Evolutionary conservation across 2,888 invertebrate genomes (phyloP).

Genomic region (Parnassius mnemosyne): DNA sequence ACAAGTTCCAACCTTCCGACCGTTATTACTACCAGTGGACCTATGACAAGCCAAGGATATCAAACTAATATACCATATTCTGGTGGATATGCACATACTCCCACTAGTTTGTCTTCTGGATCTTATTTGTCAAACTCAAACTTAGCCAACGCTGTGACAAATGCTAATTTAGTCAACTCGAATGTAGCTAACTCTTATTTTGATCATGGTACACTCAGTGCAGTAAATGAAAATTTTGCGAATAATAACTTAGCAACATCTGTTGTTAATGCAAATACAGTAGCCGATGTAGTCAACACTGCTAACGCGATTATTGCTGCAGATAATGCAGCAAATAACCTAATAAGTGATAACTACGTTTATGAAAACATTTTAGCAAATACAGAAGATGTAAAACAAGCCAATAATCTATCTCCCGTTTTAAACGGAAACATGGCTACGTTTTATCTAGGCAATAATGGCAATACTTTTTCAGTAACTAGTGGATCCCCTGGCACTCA

Average conservation of each 20-base stretch:
- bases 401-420: constrained; percentile 30
- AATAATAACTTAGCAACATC: constrained; percentile 7
- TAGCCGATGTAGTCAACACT: constrained; percentile 12
- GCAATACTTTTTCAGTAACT: constrained; percentile 36
- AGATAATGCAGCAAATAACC: constrained; percentile 14
- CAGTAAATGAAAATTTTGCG: constrained; percentile 9
- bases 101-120: constrained; percentile 11
- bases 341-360: constrained; percentile 5
- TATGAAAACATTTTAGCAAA: constrained; percentile 29
- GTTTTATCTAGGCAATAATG: constrained; percentile 38
- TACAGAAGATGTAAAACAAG: constrained; percentile 23
- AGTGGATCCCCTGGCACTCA: constrained; percentile 38
- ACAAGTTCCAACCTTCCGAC: constrained; percentile 18
- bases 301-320: constrained; percentile 22
- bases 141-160: constrained; percentile 24
- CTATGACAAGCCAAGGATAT: constrained; percentile 15
- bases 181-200: constrained; percentile 24
- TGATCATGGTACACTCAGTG: constrained; percentile 11
- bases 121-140: constrained; percentile 19
- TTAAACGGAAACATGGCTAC: constrained; percentile 36
- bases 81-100: constrained; percentile 12
- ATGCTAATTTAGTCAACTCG: constrained; percentile 17
- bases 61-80: constrained; percentile 12
- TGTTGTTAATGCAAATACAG: constrained; percentile 9
- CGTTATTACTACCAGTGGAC: constrained; percentile 5